These are phyloP conservation scores for Palaemon carinicauda DNA, from an alignment of 1,140 invertebrate genomes.

Conservation along the genomic window DNA sequence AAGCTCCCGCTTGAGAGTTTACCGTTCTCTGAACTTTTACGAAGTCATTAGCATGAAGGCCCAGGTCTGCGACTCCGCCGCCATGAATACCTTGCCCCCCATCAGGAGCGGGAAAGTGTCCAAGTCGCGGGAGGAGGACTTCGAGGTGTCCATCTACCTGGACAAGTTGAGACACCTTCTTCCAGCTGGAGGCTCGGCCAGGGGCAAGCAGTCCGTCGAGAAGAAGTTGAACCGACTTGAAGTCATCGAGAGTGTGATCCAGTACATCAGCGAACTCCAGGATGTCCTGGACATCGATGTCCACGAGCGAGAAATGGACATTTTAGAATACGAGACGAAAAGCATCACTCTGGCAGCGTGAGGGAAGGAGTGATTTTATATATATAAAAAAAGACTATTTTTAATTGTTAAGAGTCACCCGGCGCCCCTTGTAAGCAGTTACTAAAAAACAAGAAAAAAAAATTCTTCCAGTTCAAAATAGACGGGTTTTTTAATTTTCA, in stretches of 20 bases:
- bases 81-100: conserved; percentile 27
- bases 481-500: no score
- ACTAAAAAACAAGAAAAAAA: no score
- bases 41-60: conserved; percentile 34
- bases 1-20: no score
- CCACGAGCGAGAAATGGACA: conserved; percentile 47
- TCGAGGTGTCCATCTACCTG: conserved; percentile 38
- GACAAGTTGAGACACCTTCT: conserved; percentile 48
- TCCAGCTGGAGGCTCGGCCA: background rate
- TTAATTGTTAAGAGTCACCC: conserved; percentile 18
- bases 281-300: conserved; percentile 44
- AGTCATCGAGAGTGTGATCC: conserved; percentile 44
- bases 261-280: conserved; percentile 51
- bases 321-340: conserved; percentile 44
- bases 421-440: no score
- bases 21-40: background rate
- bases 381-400: no score
- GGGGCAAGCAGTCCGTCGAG: conserved; percentile 16
- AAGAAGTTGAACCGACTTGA: conserved; percentile 48
- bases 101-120: conserved; percentile 54
- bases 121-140: conserved; percentile 38
- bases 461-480: no score
- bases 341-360: conserved; percentile 50
- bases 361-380: background rate
- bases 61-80: conserved; percentile 26